Base-by-base conservation (phyloP, 2,888 invertebrate species). In the Cremastinae sp. region DNA sequence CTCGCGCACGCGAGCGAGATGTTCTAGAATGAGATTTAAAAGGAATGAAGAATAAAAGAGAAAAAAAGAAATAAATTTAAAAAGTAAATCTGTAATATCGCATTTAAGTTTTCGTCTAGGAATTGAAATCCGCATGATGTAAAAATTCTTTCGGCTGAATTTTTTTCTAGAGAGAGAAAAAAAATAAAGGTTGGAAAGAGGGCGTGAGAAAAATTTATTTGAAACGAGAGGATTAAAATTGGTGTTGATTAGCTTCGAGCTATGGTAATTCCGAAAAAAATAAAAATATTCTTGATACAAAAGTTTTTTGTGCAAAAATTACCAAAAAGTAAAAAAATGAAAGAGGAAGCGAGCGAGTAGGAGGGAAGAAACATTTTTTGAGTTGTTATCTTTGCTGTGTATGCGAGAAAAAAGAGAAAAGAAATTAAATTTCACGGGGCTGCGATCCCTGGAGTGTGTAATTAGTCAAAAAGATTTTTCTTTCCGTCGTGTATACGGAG, bases 221-320 rank as follows among this genome's bases (percentile, higher is more conserved):
- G 53, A 58, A 37, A 20, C 51, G 75, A 62, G 55, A 66, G 61
- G 74, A 75, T 75, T 68, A 47, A 61, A 81, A 79, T 80, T 78
- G 78, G 75, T 70, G 75, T 70, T 59, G 72, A 80, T 78, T 78
- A 80, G 75, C 79, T 75, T 77, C 74, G 78, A 71, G 74, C 77
- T 77, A 64, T 78, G 80, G 80, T 80, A 81, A 82, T 82, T 84
- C 51, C 74, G 80, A 66, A 80, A 45, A 66, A 78, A 82, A 80
- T 81, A 83, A 84, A 83, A 78, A 88, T 89, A 89, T 89, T 89
- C 89, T 89, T 89, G 89, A 89, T 89, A 89, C 84, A 85, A 88
- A 81, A 80, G 80, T 85, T 86, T 87, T 89, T 89, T 88, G 85
- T 82, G 87, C 83, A 82, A 84, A 84, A 84, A 72, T 78, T 76